Conservation (phyloP, 2,113 vertebrate species). For the Corydoras sp. region DNA sequence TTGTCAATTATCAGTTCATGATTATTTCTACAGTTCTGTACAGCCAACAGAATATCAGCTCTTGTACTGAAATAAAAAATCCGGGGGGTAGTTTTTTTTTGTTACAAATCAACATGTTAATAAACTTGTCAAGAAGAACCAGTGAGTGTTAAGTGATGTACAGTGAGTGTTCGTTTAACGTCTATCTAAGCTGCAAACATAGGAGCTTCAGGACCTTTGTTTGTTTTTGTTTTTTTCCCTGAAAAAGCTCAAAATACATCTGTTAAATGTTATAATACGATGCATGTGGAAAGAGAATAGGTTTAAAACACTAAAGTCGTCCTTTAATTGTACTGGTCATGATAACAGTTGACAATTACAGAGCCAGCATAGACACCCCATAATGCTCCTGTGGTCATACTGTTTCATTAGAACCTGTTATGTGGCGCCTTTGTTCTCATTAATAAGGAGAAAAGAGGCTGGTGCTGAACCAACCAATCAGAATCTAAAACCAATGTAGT, state of each 20-base stretch:
- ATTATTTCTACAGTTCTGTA: constrained; percentile 54
- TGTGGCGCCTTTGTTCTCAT: constrained; percentile 3
- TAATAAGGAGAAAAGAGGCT: background rate
- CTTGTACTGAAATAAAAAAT: constrained; percentile 40
- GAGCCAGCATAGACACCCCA: background rate
- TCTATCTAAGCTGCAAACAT: no score
- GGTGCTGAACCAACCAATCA: background rate
- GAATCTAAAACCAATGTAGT: background rate
- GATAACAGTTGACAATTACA: no score
- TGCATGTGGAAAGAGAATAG: no score
- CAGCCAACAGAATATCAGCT: constrained; percentile 46
- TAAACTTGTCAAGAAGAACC: constrained; percentile 65
- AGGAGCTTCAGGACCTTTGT: no score
- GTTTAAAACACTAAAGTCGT: no score
- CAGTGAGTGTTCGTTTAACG: background rate
- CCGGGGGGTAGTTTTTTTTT: constrained; percentile 45
- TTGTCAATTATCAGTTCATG: constrained; percentile 35
- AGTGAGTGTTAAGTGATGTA: background rate
- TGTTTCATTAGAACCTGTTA: background rate
- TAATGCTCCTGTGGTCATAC: background rate
- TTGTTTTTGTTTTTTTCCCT: no score
- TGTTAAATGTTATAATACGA: no score
- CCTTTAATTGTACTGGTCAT: no score
- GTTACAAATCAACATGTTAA: constrained; percentile 61
- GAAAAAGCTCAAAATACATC: no score